phyloP scores from a whole-genome alignment of 2,797 vertebrate species.

The Sphenodon punctatus region DNA sequence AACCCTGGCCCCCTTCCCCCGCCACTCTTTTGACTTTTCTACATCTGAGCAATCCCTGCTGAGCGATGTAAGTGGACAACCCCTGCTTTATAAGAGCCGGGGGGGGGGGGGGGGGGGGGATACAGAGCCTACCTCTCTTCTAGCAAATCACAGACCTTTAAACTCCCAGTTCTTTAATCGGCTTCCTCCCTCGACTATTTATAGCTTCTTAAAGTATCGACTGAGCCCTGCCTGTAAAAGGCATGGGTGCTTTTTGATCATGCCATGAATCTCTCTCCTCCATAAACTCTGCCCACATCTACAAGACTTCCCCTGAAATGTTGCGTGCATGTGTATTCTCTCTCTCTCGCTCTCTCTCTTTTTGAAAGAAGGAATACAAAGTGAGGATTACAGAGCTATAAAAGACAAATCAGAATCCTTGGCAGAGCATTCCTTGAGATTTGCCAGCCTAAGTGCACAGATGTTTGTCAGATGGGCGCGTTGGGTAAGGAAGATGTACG shows the following conservation, averaged over 20 bases:
- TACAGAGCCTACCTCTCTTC: not conserved
- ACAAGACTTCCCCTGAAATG: not conserved
- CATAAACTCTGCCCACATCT: conserved; percentile 22
- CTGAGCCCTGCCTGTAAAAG: conserved; percentile 50
- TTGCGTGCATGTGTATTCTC: not conserved
- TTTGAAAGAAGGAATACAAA: conserved; percentile 29
- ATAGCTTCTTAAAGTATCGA: conserved; percentile 28
- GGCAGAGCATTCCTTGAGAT: conserved; percentile 55
- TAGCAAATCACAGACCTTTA: fast-evolving
- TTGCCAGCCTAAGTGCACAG: conserved; percentile 81
- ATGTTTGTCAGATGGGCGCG: conserved; percentile 88
- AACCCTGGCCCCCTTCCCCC: fast-evolving
- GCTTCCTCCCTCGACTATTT: conserved; percentile 49
- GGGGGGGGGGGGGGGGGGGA: too few relatives aligned
- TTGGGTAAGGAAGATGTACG: conserved; percentile 82
- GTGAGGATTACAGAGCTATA: conserved; percentile 61
- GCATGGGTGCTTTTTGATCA: conserved; percentile 60
- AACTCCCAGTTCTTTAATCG: conserved; percentile 35
- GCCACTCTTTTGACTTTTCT: fast-evolving
- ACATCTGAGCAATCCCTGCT: fast-evolving
- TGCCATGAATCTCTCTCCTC: conserved; percentile 67
- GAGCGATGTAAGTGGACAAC: fast-evolving
- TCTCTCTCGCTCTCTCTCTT: too few relatives aligned
- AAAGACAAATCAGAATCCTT: conserved; percentile 54
- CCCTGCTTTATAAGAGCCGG: fast-evolving